Conservation (phyloP, 2,113 vertebrate genomes). For the Hippocampus mohnikei region DNA sequence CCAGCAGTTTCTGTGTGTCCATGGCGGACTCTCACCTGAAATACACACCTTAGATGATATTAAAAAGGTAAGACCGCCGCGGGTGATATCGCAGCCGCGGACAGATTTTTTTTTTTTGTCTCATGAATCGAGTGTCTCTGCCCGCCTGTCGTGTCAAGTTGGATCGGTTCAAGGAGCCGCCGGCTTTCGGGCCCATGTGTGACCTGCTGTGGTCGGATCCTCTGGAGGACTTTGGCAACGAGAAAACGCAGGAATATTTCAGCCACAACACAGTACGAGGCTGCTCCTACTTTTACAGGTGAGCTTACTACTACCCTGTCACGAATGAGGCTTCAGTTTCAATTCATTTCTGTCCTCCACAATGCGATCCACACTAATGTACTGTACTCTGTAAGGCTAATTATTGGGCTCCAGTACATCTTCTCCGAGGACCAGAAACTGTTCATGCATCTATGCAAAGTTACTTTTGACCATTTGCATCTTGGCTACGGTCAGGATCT, state of each 20-base stretch:
- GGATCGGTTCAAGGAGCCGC: conserved; percentile 81
- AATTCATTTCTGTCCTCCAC: neutral
- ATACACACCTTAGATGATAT: conserved; percentile 82
- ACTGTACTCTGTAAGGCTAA: neutral
- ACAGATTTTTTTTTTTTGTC: neutral
- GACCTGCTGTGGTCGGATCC: conserved; percentile 80
- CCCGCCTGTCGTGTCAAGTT: conserved; percentile 48
- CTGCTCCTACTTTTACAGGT: conserved; percentile 83
- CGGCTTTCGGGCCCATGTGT: conserved; percentile 80
- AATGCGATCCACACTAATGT: neutral
- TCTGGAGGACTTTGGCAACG: conserved; percentile 79
- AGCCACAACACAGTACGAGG: conserved; percentile 80
- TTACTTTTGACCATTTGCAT: neutral
- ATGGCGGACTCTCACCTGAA: conserved; percentile 80
- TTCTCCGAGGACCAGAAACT: neutral
- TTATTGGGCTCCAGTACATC: neutral
- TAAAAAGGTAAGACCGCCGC: conserved; percentile 69
- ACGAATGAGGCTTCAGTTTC: neutral
- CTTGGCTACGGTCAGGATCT: neutral
- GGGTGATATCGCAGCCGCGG: too few species aligned
- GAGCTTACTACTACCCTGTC: conserved; percentile 18
- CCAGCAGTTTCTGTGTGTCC: conserved; percentile 80
- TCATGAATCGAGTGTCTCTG: conserved; percentile 1
- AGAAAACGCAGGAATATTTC: conserved; percentile 82
- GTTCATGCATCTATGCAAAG: neutral